A percentile compares a stretch with the other conserved stretches of the same genome.
phyloP scores from a whole-genome alignment of 2,888 invertebrate species.

The Drosophila nr. fundita region DNA sequence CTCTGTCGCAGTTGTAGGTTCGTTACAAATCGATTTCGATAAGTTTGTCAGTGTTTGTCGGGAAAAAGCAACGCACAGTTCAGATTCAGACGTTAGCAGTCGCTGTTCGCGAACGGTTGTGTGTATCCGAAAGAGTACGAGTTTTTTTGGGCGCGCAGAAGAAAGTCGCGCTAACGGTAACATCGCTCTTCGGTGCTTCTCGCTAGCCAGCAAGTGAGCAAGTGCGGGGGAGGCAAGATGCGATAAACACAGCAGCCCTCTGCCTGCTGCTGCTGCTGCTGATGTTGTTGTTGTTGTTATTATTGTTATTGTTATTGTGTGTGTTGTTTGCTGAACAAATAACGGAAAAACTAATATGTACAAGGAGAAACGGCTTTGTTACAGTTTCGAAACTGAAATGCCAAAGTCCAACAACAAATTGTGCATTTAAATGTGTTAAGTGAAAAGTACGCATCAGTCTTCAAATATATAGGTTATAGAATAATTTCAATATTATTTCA shows the following conservation, averaged over 20 bases:
- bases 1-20: conserved; percentile 58
- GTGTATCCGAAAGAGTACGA: conserved; percentile 46
- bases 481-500: conserved; percentile 31
- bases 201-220: conserved; percentile 35
- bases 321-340: conserved; percentile 65
- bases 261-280: conserved; percentile 20
- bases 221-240: conserved; percentile 40
- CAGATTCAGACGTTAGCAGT: conserved; percentile 67
- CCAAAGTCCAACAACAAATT: conserved; percentile 42
- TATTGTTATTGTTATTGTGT: conserved; percentile 43
- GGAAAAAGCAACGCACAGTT: conserved; percentile 69
- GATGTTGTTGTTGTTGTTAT: conserved; percentile 33
- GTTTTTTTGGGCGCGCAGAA: conserved; percentile 56
- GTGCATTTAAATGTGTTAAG: conserved; percentile 41
- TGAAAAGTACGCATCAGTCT: conserved; percentile 37
- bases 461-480: conserved; percentile 18
- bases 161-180: conserved; percentile 63
- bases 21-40: conserved; percentile 84
- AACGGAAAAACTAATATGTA: conserved; percentile 45
- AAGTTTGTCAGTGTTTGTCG: conserved; percentile 84
- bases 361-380: conserved; percentile 41
- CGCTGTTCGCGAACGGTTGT: conserved; percentile 69
- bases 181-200: conserved; percentile 34
- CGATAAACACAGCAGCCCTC: conserved; percentile 37
- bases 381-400: conserved; percentile 33